Base-by-base conservation (phyloP, 2,113 vertebrate species). In the Orycteropus afer region DNA sequence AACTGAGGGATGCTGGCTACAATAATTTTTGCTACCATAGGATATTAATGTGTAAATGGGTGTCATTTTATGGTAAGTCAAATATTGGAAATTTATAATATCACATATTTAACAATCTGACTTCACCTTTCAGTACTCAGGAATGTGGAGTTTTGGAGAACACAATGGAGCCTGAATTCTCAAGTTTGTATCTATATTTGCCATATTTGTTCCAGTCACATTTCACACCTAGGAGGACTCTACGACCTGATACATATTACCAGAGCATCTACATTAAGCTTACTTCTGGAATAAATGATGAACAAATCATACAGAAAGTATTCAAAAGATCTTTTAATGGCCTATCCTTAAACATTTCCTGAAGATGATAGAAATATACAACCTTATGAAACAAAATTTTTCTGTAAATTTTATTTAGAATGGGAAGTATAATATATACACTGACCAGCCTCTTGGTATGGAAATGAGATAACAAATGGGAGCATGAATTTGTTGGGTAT, bases 241-340 rank as follows among this genome's bases (percentile, higher is more conserved):
- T 12, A 59, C 91, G 40, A 67, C 22, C 13, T 69, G 79, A 78
- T 5, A 59, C 5, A 42, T 49, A 76, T 40, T 91, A 40, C n/a
- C 29, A 42, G 84, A 82, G 47, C 82, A 67, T 82, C 34, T 77
- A 17, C 34, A 87, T 83, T 59, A 91, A 76, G 42, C 40, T 15
- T 49, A 77, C 82, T 86, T 95, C 59, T 77, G 40, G 87, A 87
- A 91, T n/a, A n/a, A n/a, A n/a, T n/a, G n/a, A n/a, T n/a, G n/a
- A 65, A 76, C 10, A 67, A 3, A 0, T 0, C 65, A 86, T 34
- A 86, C 10, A 67, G 65, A 76, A 87, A 57, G n/a, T 65, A 55
- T 91, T 67, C 22, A 57, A 53, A 13, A 1, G 57, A 57, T 86
- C 5, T 74, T 86, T 81, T 47, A 91, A 37, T 65, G 20, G 65